phyloP scores from a whole-genome alignment of 2,113 vertebrate species.

The Gallinago media region DNA sequence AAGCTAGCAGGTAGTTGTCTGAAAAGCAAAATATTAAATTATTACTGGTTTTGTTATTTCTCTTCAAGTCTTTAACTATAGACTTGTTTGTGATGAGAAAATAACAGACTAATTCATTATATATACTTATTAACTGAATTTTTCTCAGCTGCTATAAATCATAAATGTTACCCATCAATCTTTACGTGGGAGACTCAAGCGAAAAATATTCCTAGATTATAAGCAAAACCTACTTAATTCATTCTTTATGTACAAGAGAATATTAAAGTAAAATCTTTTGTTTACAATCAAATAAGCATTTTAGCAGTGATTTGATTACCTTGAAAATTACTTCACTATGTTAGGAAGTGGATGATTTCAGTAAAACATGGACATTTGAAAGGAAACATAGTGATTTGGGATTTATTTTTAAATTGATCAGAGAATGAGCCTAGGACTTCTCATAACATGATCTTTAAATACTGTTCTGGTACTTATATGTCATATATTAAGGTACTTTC shows the following conservation, averaged over 20 bases:
- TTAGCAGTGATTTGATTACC: background rate
- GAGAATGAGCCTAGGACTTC: background rate
- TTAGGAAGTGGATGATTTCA: background rate
- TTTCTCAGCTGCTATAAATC: background rate
- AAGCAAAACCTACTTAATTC: background rate
- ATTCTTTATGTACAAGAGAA: background rate
- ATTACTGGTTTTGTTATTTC: background rate
- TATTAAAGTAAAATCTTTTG: background rate
- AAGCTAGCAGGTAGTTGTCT: background rate
- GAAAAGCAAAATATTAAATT: background rate
- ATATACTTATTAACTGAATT: background rate
- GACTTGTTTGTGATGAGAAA: conserved; percentile 4
- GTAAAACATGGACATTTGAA: background rate
- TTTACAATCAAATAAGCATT: background rate
- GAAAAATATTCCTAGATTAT: background rate
- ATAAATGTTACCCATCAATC: background rate
- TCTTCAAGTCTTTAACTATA: background rate
- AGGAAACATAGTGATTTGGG: background rate
- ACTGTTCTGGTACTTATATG: background rate
- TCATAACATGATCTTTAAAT: background rate
- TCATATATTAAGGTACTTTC: background rate
- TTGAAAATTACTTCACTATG: background rate
- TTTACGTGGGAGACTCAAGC: background rate
- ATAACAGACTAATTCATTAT: background rate
- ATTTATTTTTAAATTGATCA: background rate